These are phyloP conservation scores for Lasioglossum pauxillum DNA, from an alignment of 2,888 invertebrate species.

Conservation along the genomic window DNA sequence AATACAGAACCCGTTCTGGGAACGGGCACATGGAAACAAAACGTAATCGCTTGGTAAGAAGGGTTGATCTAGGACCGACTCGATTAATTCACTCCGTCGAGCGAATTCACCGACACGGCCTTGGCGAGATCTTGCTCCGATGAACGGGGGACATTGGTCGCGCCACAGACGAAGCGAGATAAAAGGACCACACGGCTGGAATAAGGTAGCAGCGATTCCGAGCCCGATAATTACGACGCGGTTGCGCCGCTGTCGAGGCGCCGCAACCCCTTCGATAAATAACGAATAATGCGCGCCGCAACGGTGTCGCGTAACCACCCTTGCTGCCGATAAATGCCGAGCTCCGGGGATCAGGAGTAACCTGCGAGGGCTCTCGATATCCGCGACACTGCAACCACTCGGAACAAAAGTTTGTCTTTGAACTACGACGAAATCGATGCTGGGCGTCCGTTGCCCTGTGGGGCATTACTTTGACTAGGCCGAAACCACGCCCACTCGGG, in stretches of 20 bases:
- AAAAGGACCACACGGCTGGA: conserved; percentile 22
- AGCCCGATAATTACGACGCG: conserved; percentile 40
- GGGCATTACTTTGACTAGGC: no score
- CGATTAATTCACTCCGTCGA: not conserved
- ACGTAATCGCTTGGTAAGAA: not conserved
- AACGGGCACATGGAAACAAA: not conserved
- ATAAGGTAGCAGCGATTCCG: conserved; percentile 22
- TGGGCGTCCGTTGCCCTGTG: no score
- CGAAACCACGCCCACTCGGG: no score
- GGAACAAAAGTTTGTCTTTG: not conserved
- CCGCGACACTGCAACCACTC: not conserved
- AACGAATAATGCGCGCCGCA: conserved; percentile 32
- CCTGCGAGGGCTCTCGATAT: not conserved
- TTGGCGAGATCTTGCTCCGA: not conserved
- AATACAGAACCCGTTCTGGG: not conserved
- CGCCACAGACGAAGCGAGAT: not conserved
- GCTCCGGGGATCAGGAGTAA: not conserved
- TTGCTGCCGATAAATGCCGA: conserved; percentile 14
- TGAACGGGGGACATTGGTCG: conserved; percentile 5
- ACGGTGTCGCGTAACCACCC: conserved; percentile 10
- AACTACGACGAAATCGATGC: not conserved
- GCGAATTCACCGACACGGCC: not conserved
- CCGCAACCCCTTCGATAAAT: conserved; percentile 18
- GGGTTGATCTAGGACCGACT: not conserved
- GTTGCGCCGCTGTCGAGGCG: conserved; percentile 15